A percentile compares a stretch with the other conserved stretches of the same genome.
Evolutionary conservation across 2,797 vertebrate genomes (phyloP).

Genomic region (Cryptoblepharus egeriae): DNA sequence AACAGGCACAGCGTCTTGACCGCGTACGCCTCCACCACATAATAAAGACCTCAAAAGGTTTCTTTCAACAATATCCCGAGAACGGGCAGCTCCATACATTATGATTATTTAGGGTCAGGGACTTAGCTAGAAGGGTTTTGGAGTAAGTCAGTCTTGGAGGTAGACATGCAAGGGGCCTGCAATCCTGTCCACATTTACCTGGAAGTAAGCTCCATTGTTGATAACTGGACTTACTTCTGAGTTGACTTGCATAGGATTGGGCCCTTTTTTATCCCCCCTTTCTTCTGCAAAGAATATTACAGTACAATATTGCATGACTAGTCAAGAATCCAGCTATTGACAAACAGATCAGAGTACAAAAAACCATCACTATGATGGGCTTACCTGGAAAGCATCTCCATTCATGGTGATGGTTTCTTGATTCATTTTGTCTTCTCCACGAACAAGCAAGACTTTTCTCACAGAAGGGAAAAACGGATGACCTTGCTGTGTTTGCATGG

Average conservation of each 20-base stretch:
- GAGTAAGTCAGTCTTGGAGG: no score
- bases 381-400: slow-evolving; percentile 60
- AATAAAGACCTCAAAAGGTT: background rate
- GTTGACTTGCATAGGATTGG: no score
- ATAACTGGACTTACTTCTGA: no score
- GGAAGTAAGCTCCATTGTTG: no score
- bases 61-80: background rate
- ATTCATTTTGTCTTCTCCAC: slow-evolving; percentile 36
- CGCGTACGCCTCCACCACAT: background rate
- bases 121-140: no score
- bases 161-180: no score
- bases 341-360: background rate
- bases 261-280: no score
- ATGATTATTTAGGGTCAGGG: no score
- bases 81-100: background rate
- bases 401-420: slow-evolving; percentile 57
- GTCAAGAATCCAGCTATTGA: fast-evolving
- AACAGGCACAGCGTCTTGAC: no score
- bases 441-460: fast-evolving
- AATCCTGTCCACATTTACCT: no score
- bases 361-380: background rate
- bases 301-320: background rate
- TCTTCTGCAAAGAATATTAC: no score
- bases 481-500: slow-evolving; percentile 10
- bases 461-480: slow-evolving; percentile 19